Base-by-base conservation (phyloP, 2,113 vertebrate species). In the Himantopus leucocephalus region DNA sequence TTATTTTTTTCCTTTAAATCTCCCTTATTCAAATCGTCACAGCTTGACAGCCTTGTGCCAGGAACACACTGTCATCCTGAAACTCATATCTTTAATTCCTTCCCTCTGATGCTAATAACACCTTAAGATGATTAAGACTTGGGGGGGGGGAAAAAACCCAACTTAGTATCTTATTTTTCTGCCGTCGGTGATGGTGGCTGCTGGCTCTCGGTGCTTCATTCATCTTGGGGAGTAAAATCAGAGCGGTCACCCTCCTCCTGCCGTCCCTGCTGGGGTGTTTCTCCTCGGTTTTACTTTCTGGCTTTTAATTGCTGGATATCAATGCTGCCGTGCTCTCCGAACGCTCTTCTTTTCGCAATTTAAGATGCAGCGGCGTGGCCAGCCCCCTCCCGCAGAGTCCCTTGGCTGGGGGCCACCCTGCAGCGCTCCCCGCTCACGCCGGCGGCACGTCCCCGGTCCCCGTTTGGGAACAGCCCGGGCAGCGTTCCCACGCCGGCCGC, bases 121-220 rank as follows among this genome's bases (percentile, higher is more conserved):
- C 90, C 88, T 96, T 96, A 94, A 96, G 79, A 96, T 92, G 70
- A 96, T 96, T 96, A 96, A 94, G 83, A 41, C 60, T 24, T 14
- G 66, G 9, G 6, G 12, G 6, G 2, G 3, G 10, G 20, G 26
- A 30, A 3, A 22, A 30, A 30, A 52, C 70, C 43, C 19, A 48
- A 8, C 43, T 12, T 27, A 9, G 34, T n/a, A 8, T 79, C 43
- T 76, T 58, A 11, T 87, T 92, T 95, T 58, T 62, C 80, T 92
- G 80, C 73, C 8, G 1, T 80, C 5, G 10, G 37, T 14, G 60
- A 26, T 64, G 79, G 68, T 72, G 84, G 21, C 55, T 8, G 53
- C 22, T 81, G 94, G 34, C 60, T 87, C 83, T 41, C 1, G 10
- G 47, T 5, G 8, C 78, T 93, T 75, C 37, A 30, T 85, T 94